phyloP scores from a whole-genome alignment of 2,113 vertebrate species.

The Castor canadensis region DNA sequence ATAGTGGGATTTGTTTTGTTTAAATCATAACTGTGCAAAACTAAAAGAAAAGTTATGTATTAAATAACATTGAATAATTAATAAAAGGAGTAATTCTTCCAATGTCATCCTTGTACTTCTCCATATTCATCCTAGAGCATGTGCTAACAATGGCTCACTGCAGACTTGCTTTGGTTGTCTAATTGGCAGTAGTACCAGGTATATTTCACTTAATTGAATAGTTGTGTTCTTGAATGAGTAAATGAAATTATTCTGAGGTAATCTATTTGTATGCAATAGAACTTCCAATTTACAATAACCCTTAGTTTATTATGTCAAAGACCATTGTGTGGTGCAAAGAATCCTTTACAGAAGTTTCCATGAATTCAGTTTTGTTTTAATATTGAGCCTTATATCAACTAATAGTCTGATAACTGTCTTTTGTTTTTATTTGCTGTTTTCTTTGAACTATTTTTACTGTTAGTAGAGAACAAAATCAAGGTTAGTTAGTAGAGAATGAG shows the following conservation, averaged over 20 bases:
- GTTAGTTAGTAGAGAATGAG: background rate
- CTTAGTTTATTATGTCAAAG: conserved; percentile 46
- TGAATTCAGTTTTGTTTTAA: background rate
- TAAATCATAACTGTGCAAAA: background rate
- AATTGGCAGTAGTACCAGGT: background rate
- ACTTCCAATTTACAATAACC: background rate
- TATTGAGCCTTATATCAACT: background rate
- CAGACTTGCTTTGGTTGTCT: background rate
- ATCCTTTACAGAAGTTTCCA: background rate
- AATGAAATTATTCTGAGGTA: background rate
- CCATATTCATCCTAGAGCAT: background rate
- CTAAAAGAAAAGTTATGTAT: background rate
- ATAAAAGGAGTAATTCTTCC: background rate
- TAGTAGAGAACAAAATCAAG: background rate
- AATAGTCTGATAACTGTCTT: background rate
- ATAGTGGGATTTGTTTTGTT: background rate
- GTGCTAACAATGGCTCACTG: background rate
- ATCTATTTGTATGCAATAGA: background rate
- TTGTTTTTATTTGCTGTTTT: background rate
- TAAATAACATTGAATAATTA: background rate
- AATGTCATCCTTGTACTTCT: background rate
- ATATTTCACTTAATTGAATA: conserved; percentile 6
- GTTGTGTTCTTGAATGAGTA: background rate
- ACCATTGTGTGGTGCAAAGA: background rate
- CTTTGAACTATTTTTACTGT: conserved; percentile 30